Percentiles rank a stretch among this genome's conserved stretches.
phyloP scores from a whole-genome alignment of 2,113 vertebrate genomes.

The Epinephelus fuscoguttatus region DNA sequence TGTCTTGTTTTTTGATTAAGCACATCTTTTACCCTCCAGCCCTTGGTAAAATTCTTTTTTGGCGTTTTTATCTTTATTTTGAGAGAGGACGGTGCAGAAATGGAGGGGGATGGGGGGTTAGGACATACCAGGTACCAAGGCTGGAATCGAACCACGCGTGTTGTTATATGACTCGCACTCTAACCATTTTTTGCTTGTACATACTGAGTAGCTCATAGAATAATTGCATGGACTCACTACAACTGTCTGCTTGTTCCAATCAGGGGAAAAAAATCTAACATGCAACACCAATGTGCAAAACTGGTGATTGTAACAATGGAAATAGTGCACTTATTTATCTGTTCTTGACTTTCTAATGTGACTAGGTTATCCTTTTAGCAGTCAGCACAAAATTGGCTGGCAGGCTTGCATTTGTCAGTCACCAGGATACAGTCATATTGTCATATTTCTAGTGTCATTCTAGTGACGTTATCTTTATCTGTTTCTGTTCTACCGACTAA shows the following conservation, averaged over 20 bases:
- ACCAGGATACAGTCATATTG: background rate
- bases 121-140: too few species aligned
- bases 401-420: background rate
- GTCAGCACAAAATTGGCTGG: background rate
- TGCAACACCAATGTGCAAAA: background rate
- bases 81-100: too few species aligned
- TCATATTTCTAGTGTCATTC: background rate
- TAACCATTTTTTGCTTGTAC: background rate
- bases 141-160: too few species aligned
- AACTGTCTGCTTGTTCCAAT: background rate
- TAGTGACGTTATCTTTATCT: too few species aligned
- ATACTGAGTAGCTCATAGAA: background rate
- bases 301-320: background rate
- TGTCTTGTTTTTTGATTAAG: background rate
- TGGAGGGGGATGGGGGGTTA: too few species aligned
- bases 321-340: background rate
- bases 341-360: too few species aligned
- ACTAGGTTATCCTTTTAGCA: background rate
- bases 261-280: background rate
- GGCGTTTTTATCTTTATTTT: too few species aligned
- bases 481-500: too few species aligned
- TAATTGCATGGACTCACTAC: background rate
- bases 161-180: too few species aligned
- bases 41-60: background rate
- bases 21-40: background rate